phyloP scores from a whole-genome alignment of 2,797 vertebrate genomes.

The Leucoraja ocellata region DNA sequence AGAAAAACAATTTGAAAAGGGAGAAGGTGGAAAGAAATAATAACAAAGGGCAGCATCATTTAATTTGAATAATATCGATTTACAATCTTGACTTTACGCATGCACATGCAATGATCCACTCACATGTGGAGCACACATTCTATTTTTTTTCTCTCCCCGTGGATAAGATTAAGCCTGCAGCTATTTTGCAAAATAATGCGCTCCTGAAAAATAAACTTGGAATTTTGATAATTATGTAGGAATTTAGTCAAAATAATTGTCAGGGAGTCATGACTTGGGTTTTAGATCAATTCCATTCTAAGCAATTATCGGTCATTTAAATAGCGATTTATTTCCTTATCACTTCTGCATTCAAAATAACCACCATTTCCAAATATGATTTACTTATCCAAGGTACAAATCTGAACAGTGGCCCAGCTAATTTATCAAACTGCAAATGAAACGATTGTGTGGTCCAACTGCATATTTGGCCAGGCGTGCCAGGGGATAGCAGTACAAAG shows the following conservation, averaged over 20 bases:
- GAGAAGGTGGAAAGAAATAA: neutral
- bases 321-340: neutral
- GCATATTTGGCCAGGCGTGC: neutral
- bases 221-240: neutral
- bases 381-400: neutral
- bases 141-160: neutral
- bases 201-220: neutral
- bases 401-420: neutral
- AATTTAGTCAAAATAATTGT: neutral
- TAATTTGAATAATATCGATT: neutral
- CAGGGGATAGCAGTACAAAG: neutral
- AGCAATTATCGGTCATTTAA: neutral
- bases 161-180: neutral
- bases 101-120: neutral
- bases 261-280: neutral
- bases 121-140: neutral
- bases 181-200: neutral
- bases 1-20: neutral
- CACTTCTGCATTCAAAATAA: neutral
- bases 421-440: neutral
- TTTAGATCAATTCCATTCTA: neutral
- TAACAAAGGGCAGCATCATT: slow-evolving; percentile 1
- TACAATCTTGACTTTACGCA: neutral
- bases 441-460: neutral
- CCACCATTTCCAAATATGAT: neutral